phyloP scores from a whole-genome alignment of 2,888 invertebrate genomes.

The Rhagium mordax region DNA sequence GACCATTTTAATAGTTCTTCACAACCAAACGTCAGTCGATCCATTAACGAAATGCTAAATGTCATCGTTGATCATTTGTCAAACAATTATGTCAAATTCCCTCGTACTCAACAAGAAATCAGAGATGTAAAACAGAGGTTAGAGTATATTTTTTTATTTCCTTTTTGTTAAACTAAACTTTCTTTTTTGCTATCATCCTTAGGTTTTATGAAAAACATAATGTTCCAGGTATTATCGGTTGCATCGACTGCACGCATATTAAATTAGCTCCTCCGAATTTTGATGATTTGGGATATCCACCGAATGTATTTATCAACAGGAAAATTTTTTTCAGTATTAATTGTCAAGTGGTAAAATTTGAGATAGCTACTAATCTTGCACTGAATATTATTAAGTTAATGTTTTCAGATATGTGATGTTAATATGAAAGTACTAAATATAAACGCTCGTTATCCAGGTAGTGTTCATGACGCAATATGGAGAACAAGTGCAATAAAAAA shows the following conservation, averaged over 20 bases:
- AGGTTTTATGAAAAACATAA: conserved; percentile 15
- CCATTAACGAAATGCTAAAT: no score
- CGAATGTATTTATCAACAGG: conserved; percentile 47
- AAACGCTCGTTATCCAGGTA: conserved; percentile 37
- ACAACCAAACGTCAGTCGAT: no score
- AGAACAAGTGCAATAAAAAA: no score
- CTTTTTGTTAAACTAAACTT: no score
- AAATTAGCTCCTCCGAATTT: conserved; percentile 51
- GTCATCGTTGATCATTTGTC: no score
- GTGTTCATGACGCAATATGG: conserved; percentile 37
- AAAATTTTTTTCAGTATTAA: conserved; percentile 56
- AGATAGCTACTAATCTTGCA: conserved; percentile 57
- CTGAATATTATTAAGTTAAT: not conserved
- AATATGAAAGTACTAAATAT: conserved; percentile 35
- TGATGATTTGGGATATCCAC: no score
- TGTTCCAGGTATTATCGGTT: conserved; percentile 46
- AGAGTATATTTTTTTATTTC: no score
- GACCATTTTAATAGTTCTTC: no score
- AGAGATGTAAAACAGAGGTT: no score
- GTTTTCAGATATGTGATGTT: conserved; percentile 7
- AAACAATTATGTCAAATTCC: no score
- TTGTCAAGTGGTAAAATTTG: conserved; percentile 55
- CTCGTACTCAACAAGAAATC: no score
- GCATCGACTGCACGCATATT: conserved; percentile 57
- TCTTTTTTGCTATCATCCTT: no score